A percentile compares a stretch with the other conserved stretches of the same genome.
These are phyloP conservation scores for Balaeniceps rex DNA, from an alignment of 2,113 vertebrate genomes.

Conservation along the genomic window DNA sequence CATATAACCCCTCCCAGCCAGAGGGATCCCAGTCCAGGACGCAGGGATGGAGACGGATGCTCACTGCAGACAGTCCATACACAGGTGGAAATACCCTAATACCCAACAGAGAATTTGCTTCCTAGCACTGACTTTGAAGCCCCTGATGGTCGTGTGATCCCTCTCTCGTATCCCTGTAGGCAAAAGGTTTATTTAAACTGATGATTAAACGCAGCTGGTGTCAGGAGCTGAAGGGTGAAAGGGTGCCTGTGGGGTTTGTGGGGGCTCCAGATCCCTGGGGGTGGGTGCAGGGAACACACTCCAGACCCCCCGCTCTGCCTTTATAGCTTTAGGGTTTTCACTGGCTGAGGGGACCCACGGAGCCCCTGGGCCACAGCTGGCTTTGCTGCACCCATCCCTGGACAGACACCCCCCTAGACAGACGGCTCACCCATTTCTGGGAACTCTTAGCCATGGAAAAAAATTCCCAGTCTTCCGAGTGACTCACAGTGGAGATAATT, in stretches of 20 bases:
- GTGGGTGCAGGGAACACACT: background rate
- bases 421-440: background rate
- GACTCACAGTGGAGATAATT: conserved; percentile 33
- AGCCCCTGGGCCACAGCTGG: background rate
- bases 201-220: background rate
- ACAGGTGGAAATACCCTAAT: background rate
- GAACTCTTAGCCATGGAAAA: conserved; percentile 24
- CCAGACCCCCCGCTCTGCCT: background rate
- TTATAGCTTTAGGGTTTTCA: background rate
- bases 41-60: background rate
- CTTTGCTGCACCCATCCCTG: background rate
- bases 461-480: background rate
- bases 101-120: background rate
- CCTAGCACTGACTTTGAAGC: background rate
- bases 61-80: background rate
- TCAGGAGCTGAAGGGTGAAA: background rate
- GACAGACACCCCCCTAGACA: background rate
- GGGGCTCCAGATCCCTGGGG: background rate
- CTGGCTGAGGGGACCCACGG: fast-evolving
- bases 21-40: background rate
- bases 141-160: background rate
- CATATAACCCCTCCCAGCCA: background rate
- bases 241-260: background rate
- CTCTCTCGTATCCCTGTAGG: background rate
- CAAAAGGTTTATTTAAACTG: background rate